phyloP scores from a whole-genome alignment of 2,888 invertebrate species.

The Dynastes hyllus region DNA sequence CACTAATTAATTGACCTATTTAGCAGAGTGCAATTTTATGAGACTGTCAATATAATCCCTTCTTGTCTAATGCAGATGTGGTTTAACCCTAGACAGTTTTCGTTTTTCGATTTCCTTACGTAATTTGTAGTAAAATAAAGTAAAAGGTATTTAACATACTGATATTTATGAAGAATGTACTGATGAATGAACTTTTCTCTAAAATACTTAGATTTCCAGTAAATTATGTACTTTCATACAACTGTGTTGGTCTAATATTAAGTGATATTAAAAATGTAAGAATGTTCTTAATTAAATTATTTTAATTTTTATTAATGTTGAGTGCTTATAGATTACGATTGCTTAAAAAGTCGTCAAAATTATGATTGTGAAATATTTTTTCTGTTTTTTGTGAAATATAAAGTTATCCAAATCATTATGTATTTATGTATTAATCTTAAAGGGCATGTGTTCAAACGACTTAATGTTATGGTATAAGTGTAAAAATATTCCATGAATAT shows the following conservation, averaged over 20 bases:
- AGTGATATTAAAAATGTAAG: constrained; percentile 19
- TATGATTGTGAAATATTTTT: not conserved
- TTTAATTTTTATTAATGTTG: not conserved
- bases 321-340: not conserved
- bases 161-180: too few relatives aligned
- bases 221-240: not conserved
- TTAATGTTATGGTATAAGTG: not conserved
- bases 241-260: constrained; percentile 18
- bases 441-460: not conserved
- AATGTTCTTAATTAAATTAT: constrained; percentile 24
- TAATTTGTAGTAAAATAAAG: too few relatives aligned
- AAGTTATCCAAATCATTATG: not conserved
- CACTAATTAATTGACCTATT: not conserved
- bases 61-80: not conserved
- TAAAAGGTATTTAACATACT: too few relatives aligned
- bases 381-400: not conserved
- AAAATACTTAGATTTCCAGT: not conserved
- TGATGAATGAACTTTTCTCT: not conserved
- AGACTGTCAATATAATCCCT: too few relatives aligned
- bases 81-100: too few relatives aligned
- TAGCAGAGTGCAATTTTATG: not conserved
- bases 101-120: too few relatives aligned
- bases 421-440: constrained; percentile 1
- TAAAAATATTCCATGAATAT: constrained; percentile 46
- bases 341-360: not conserved